Evolutionary conservation across 2,888 invertebrate genomes (phyloP).

Genomic region (Eristalinus aeneus): DNA sequence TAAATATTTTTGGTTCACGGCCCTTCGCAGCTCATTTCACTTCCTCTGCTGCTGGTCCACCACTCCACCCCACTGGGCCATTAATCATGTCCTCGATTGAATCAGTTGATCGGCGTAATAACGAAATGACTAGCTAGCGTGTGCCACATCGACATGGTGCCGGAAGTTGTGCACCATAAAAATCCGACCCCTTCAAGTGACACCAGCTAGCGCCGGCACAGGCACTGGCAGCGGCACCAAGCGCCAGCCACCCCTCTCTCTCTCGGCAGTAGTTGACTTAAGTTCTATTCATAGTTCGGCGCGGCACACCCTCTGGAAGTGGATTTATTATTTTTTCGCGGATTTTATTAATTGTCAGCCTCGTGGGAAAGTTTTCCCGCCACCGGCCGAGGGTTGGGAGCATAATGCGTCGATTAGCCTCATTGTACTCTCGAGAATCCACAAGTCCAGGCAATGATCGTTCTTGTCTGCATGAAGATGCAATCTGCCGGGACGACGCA

Average conservation of each 20-base stretch:
- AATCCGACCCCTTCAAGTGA: constrained; percentile 58
- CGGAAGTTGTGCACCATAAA: constrained; percentile 70
- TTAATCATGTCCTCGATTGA: constrained; percentile 77
- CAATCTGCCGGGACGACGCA: constrained; percentile 10
- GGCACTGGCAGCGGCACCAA: neutral
- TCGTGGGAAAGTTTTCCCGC: constrained; percentile 61
- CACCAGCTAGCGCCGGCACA: neutral
- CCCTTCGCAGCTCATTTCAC: constrained; percentile 79
- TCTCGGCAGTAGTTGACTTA: constrained; percentile 61
- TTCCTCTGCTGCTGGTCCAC: constrained; percentile 66
- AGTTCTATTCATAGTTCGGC: constrained; percentile 66
- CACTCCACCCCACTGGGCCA: constrained; percentile 74
- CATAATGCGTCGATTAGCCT: constrained; percentile 79
- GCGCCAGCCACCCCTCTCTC: constrained; percentile 6
- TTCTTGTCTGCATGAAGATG: constrained; percentile 14
- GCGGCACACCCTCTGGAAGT: constrained; percentile 15
- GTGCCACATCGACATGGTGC: constrained; percentile 70
- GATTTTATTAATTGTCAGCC: constrained; percentile 69
- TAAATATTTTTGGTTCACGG: constrained; percentile 80
- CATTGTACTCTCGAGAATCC: constrained; percentile 75
- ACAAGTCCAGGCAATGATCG: constrained; percentile 62
- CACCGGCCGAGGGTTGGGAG: constrained; percentile 14
- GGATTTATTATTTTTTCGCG: constrained; percentile 63
- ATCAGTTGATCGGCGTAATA: constrained; percentile 70
- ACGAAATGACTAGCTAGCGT: constrained; percentile 71